Evolutionary conservation across 1,140 invertebrate genomes (phyloP).

Genomic region (Aphaenogaster floridana): DNA sequence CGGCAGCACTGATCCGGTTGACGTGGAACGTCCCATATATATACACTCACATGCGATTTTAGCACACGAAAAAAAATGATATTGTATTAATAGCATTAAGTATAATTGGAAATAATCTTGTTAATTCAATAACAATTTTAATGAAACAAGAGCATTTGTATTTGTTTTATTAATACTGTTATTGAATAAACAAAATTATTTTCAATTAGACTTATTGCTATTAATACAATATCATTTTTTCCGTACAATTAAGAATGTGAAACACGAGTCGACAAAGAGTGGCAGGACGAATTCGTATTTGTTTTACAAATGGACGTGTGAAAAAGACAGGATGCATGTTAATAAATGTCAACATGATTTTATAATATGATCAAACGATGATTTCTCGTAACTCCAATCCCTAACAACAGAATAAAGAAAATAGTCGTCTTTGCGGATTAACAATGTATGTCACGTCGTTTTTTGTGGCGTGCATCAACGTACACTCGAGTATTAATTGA

Average conservation of each 20-base stretch:
- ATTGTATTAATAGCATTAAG: too few species aligned
- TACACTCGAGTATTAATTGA: constrained; percentile 27
- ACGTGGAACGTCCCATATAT: too few species aligned
- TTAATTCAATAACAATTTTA: too few species aligned
- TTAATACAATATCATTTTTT: too few species aligned
- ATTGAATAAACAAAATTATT: too few species aligned
- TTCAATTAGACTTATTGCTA: too few species aligned
- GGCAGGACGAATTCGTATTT: background rate
- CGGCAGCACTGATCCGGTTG: too few species aligned
- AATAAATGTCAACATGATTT: background rate
- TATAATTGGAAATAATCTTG: too few species aligned
- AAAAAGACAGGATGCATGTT: background rate
- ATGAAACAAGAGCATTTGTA: too few species aligned
- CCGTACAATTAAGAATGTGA: background rate
- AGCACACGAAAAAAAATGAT: too few species aligned
- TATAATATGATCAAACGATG: constrained; percentile 48
- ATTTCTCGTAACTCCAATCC: constrained; percentile 57
- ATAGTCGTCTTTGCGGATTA: background rate
- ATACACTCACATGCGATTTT: too few species aligned
- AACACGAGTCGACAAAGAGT: background rate
- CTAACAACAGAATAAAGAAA: constrained; percentile 28
- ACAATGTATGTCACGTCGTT: background rate
- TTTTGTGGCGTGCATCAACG: constrained; percentile 6
- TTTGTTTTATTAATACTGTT: too few species aligned
- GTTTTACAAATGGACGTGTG: background rate